Conservation (phyloP, 2,113 vertebrate genomes). For the Pachypanchax playfairii region DNA sequence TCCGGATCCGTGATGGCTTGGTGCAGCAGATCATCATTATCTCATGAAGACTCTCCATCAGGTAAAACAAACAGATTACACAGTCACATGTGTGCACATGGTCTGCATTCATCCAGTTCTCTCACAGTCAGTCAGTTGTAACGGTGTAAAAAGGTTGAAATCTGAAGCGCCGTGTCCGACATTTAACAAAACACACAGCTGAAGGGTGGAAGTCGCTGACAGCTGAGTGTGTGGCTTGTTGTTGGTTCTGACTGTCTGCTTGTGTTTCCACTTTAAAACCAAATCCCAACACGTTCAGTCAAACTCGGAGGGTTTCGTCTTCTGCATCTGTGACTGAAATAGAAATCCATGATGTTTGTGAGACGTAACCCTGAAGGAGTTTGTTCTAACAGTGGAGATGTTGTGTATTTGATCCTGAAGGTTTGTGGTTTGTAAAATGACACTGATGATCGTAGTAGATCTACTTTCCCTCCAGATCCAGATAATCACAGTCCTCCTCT, state of each 20-base stretch:
- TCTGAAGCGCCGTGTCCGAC: not conserved
- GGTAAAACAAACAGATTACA: conserved; percentile 48
- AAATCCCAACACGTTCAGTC: not conserved
- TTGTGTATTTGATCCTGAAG: not conserved
- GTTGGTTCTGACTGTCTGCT: conserved; percentile 3
- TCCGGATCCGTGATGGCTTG: too few species aligned
- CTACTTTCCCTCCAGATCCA: not conserved
- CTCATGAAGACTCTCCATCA: not conserved
- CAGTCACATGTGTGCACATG: conserved; percentile 23
- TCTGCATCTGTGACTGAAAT: not conserved
- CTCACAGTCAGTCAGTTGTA: not conserved
- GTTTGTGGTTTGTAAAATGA: not conserved
- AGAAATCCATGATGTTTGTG: not conserved
- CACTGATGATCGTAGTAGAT: not conserved
- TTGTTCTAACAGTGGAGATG: not conserved
- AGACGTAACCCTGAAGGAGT: not conserved
- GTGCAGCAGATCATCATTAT: conserved; percentile 2
- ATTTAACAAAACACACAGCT: conserved; percentile 5
- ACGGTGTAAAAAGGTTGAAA: not conserved
- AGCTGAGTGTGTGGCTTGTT: not conserved
- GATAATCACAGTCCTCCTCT: not conserved
- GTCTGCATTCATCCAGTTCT: not conserved
- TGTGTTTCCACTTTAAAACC: conserved; percentile 5
- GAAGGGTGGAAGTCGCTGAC: conserved; percentile 4
- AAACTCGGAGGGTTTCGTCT: not conserved